phyloP scores from a whole-genome alignment of 2,888 invertebrate genomes.

The Heliconius hortense region DNA sequence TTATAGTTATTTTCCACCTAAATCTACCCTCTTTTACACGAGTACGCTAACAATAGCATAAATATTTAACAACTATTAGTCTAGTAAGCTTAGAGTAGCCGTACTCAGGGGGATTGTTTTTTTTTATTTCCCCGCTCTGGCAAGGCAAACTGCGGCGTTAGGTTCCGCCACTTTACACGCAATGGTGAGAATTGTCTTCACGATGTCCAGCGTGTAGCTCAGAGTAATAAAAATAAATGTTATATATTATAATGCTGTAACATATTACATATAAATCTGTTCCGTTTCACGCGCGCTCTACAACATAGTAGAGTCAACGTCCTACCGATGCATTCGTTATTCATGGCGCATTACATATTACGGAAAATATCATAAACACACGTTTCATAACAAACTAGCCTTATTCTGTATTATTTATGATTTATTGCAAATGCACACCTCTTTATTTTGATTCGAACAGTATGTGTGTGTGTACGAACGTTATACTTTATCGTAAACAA shows the following conservation, averaged over 20 bases:
- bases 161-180: not conserved
- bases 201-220: not conserved
- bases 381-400: slow-evolving; percentile 19
- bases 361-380: slow-evolving; percentile 22
- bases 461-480: not conserved
- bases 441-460: not conserved
- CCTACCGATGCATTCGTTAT: slow-evolving; percentile 17
- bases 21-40: no score
- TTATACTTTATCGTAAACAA: not conserved
- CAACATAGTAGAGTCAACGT: slow-evolving; percentile 12
- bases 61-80: no score
- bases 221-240: not conserved
- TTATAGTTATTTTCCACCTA: no score
- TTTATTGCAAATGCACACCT: slow-evolving; percentile 4
- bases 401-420: slow-evolving; percentile 18
- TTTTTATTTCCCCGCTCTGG: no score
- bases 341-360: slow-evolving; percentile 20
- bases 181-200: no score
- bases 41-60: no score
- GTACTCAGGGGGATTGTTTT: no score
- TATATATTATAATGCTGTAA: not conserved
- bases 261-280: not conserved
- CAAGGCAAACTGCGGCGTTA: not conserved
- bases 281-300: not conserved
- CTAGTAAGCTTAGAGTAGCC: no score